These are phyloP conservation scores for Eupristina koningsbergeri DNA, from an alignment of 1,140 invertebrate genomes.

Conservation along the genomic window DNA sequence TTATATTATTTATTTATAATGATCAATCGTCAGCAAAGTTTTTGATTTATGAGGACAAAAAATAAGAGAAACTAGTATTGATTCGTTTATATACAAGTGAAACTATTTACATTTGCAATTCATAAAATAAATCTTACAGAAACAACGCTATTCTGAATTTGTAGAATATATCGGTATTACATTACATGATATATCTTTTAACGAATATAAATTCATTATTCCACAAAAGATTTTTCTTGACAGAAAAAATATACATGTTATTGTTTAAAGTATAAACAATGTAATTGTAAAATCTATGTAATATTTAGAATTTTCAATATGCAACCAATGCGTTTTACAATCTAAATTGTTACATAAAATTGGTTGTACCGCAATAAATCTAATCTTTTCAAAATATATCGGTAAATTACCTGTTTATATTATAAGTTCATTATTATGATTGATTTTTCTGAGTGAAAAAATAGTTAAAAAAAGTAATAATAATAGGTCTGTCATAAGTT, in stretches of 20 bases:
- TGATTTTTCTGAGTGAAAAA: background rate
- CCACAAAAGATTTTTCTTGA: background rate
- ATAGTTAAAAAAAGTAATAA: too few species aligned
- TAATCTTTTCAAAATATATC: background rate
- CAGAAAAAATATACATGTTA: background rate
- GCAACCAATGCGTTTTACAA: background rate
- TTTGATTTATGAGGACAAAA: too few species aligned
- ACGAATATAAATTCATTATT: background rate
- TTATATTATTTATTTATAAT: too few species aligned
- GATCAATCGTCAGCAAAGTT: too few species aligned
- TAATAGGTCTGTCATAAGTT: background rate
- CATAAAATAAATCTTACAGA: background rate
- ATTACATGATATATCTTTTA: background rate
- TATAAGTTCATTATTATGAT: slow-evolving; percentile 10
- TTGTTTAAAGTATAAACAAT: background rate
- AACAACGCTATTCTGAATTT: background rate
- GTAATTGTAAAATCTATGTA: background rate
- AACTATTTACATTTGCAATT: slow-evolving; percentile 38
- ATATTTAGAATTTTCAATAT: background rate
- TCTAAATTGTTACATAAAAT: background rate
- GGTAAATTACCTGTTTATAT: background rate
- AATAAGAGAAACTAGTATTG: slow-evolving; percentile 3
- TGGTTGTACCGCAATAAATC: background rate
- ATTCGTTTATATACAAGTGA: slow-evolving; percentile 35
- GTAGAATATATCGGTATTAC: background rate